Evolutionary conservation across 2,888 invertebrate genomes (phyloP).

Genomic region (Pseudococcus jackbeardsleyi): DNA sequence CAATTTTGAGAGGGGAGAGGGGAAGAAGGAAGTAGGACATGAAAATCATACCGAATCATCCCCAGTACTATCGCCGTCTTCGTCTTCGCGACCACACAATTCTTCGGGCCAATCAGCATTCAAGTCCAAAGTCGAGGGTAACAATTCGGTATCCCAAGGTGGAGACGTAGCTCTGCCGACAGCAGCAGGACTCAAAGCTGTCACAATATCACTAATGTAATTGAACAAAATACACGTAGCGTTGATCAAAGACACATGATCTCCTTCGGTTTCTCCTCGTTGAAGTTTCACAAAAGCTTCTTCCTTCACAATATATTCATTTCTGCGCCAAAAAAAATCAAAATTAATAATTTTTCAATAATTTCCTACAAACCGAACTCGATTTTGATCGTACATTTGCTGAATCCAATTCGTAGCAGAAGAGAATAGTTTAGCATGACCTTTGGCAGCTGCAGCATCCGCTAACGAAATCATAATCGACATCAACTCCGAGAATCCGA

Average conservation of each 20-base stretch:
- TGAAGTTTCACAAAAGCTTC: slow-evolving; percentile 55
- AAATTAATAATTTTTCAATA: background rate
- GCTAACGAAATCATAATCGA: slow-evolving; percentile 86
- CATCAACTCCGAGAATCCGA: slow-evolving; percentile 85
- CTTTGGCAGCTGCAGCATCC: slow-evolving; percentile 84
- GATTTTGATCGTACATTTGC: slow-evolving; percentile 54
- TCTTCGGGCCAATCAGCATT: slow-evolving; percentile 92
- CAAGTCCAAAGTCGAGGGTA: slow-evolving; percentile 75
- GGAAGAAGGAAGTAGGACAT: slow-evolving; percentile 67
- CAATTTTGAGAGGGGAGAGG: background rate
- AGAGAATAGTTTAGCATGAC: slow-evolving; percentile 82
- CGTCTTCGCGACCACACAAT: slow-evolving; percentile 74
- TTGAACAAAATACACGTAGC: slow-evolving; percentile 87
- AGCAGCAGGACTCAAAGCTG: slow-evolving; percentile 71
- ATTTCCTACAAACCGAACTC: background rate
- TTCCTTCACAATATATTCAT: slow-evolving; percentile 53
- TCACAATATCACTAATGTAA: slow-evolving; percentile 84
- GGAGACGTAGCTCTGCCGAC: slow-evolving; percentile 73
- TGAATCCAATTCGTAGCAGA: slow-evolving; percentile 57
- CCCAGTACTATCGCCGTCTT: slow-evolving; percentile 92
- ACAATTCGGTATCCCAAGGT: slow-evolving; percentile 84
- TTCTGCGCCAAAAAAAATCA: background rate
- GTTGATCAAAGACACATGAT: slow-evolving; percentile 70
- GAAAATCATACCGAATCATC: slow-evolving; percentile 83
- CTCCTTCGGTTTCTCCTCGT: slow-evolving; percentile 58